A percentile compares a stretch with the other conserved stretches of the same genome.
Evolutionary conservation across 1,140 invertebrate genomes (phyloP).

Genomic region (Cydia splendana): DNA sequence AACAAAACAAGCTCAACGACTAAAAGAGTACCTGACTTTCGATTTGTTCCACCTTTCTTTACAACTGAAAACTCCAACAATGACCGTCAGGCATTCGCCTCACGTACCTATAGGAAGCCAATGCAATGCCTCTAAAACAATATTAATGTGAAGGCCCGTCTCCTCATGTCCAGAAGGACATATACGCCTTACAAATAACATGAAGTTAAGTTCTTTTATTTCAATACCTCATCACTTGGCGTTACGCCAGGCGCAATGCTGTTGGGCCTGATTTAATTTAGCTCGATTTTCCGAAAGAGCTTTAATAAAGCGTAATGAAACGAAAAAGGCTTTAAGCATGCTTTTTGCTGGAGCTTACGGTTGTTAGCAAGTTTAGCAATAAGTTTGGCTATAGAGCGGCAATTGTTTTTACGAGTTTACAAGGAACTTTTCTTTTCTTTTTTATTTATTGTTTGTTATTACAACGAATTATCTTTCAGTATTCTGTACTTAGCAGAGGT

Average conservation of each 20-base stretch:
- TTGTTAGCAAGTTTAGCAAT: background rate
- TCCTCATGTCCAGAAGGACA: background rate
- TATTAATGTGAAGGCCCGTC: constrained; percentile 19
- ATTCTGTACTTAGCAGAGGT: too few relatives aligned
- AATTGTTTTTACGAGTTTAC: background rate
- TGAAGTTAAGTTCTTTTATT: background rate
- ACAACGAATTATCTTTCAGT: too few relatives aligned
- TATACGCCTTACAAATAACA: background rate
- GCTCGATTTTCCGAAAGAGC: constrained; percentile 28
- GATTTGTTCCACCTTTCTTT: constrained; percentile 8
- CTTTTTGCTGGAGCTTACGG: background rate
- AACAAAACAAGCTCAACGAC: too few relatives aligned
- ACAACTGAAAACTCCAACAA: constrained; percentile 20
- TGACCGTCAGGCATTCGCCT: background rate
- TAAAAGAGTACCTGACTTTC: background rate
- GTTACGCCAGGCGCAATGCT: constrained; percentile 13
- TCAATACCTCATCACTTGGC: constrained; percentile 1
- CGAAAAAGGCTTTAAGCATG: constrained; percentile 23
- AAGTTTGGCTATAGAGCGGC: background rate
- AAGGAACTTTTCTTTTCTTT: background rate
- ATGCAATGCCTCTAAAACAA: constrained; percentile 22
- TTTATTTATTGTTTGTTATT: too few relatives aligned
- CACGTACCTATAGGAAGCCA: constrained; percentile 28
- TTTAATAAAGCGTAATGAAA: constrained; percentile 31
- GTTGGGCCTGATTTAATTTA: constrained; percentile 31